Evolutionary conservation across 2,888 invertebrate genomes (phyloP).

Genomic region (Oegoconia quadripuncta): DNA sequence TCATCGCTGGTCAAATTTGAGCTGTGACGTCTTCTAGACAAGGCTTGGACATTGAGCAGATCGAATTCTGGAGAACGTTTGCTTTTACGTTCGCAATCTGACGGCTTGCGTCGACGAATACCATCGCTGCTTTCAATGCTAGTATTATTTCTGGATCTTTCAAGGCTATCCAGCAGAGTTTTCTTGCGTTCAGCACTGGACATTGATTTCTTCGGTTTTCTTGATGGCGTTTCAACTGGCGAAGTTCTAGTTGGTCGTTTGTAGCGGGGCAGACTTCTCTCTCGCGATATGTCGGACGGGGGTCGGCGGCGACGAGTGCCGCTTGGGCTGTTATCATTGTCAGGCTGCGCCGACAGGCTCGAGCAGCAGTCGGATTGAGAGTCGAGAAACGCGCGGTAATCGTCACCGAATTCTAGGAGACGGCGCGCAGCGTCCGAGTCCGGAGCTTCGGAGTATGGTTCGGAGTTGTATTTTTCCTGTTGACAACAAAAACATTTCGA

Average conservation of each 20-base stretch:
- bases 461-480: slow-evolving; percentile 94
- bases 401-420: slow-evolving; percentile 92
- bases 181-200: slow-evolving; percentile 75
- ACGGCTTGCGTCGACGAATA: slow-evolving; percentile 55
- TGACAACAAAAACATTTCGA: slow-evolving; percentile 30
- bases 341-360: slow-evolving; percentile 83
- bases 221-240: slow-evolving; percentile 57
- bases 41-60: slow-evolving; percentile 60
- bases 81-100: slow-evolving; percentile 57
- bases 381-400: slow-evolving; percentile 92
- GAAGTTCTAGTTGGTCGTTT: slow-evolving; percentile 59
- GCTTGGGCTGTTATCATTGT: slow-evolving; percentile 57
- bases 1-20: slow-evolving; percentile 73
- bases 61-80: slow-evolving; percentile 72
- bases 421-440: slow-evolving; percentile 92
- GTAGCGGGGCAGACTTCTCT: slow-evolving; percentile 56
- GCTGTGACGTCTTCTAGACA: slow-evolving; percentile 66
- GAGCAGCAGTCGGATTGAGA: slow-evolving; percentile 94
- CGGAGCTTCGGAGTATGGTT: slow-evolving; percentile 91
- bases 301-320: slow-evolving; percentile 59
- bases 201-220: slow-evolving; percentile 72
- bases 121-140: slow-evolving; percentile 72
- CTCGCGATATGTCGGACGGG: slow-evolving; percentile 58
- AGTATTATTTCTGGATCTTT: slow-evolving; percentile 68
- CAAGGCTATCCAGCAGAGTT: slow-evolving; percentile 65